Evolutionary conservation across 92 coral and sea anemone genomes (phyloP).

Genomic region (Pocillopora grandis): DNA sequence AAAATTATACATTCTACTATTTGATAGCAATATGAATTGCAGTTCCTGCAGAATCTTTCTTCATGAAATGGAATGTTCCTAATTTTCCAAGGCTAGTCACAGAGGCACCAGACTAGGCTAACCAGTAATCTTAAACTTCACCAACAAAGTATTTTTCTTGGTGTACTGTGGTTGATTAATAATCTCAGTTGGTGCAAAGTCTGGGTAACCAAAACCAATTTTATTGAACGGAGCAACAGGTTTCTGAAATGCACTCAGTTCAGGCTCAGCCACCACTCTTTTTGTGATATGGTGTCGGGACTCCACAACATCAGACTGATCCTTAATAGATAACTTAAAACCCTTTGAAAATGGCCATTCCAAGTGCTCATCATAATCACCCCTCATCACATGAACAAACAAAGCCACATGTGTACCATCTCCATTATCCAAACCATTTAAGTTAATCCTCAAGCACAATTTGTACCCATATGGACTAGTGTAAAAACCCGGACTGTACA

Average conservation of each 20-base stretch:
- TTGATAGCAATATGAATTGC: too few relatives aligned
- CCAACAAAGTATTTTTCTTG: conserved; percentile 66
- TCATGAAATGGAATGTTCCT: too few relatives aligned
- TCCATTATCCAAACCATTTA: conserved; percentile 68
- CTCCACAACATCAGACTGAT: conserved; percentile 72
- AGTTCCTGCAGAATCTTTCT: too few relatives aligned
- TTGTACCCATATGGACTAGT: conserved; percentile 78
- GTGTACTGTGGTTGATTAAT: conserved; percentile 61
- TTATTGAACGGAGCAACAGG: conserved; percentile 69
- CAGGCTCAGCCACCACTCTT: conserved; percentile 68
- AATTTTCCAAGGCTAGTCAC: too few relatives aligned
- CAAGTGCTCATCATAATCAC: conserved; percentile 62
- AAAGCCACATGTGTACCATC: conserved; percentile 67
- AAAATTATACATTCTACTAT: too few relatives aligned
- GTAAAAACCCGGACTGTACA: conserved; percentile 75
- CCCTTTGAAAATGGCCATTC: conserved; percentile 87
- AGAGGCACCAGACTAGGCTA: neutral
- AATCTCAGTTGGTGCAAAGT: conserved; percentile 76
- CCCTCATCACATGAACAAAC: conserved; percentile 81
- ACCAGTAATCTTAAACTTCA: conserved; percentile 67
- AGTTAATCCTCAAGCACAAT: conserved; percentile 65
- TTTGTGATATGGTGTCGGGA: conserved; percentile 74
- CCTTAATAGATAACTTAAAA: conserved; percentile 73
- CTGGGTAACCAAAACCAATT: conserved; percentile 80
- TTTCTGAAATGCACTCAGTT: conserved; percentile 69